Percentiles rank a stretch among this genome's conserved stretches.
phyloP scores from a whole-genome alignment of 2,113 vertebrate genomes.

The Tupaia chinensis region DNA sequence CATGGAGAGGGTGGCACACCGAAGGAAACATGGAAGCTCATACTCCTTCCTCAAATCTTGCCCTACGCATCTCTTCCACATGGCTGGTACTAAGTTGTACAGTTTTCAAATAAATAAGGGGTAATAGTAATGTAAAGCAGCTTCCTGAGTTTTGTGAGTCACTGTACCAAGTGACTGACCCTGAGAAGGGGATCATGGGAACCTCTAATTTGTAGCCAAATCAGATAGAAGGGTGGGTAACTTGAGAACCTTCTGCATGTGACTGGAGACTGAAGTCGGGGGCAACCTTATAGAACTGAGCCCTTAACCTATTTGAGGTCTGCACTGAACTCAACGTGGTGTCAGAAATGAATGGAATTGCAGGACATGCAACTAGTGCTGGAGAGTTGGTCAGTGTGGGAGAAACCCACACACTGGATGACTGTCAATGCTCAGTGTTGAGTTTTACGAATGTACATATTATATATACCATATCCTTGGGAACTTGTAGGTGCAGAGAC shows the following conservation, averaged over 20 bases:
- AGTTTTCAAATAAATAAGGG: neutral
- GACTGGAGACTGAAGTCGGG: neutral
- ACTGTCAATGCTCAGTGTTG: neutral
- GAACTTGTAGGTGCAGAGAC: neutral
- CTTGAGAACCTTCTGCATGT: neutral
- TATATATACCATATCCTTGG: neutral
- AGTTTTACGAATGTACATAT: neutral
- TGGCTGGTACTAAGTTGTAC: neutral
- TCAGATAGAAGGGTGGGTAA: neutral
- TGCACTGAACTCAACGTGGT: neutral
- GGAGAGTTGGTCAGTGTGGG: neutral
- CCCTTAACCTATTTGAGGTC: neutral
- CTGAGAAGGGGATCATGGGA: neutral
- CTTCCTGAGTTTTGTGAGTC: neutral
- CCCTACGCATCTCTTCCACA: neutral
- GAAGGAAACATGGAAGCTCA: neutral
- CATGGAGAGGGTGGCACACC: too few relatives aligned
- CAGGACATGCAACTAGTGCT: neutral
- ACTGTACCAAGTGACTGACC: neutral
- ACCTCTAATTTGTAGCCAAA: too few relatives aligned
- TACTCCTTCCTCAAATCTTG: neutral
- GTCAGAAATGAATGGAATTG: neutral
- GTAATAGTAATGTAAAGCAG: neutral
- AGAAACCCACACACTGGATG: neutral
- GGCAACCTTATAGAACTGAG: neutral